A percentile compares a stretch with the other conserved stretches of the same genome.
Evolutionary conservation across 1,140 invertebrate species (phyloP).

Genomic region (Brachystomella parvula): DNA sequence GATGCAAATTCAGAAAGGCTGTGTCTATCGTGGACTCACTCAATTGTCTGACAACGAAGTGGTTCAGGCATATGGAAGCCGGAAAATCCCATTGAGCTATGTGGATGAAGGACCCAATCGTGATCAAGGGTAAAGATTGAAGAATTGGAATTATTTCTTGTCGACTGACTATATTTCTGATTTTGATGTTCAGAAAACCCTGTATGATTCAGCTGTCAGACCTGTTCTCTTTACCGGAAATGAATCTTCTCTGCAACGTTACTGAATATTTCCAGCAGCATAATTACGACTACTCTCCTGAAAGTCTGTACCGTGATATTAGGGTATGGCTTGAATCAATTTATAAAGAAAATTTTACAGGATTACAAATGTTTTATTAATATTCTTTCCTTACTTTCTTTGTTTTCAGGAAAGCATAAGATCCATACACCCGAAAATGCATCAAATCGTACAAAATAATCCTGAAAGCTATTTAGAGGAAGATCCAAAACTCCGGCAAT

Average conservation of each 20-base stretch:
- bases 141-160: not conserved
- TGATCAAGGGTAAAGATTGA: not conserved
- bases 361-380: constrained; percentile 15
- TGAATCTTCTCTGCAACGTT: constrained; percentile 84
- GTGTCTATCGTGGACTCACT: constrained; percentile 81
- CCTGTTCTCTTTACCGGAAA: constrained; percentile 94
- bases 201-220: constrained; percentile 94
- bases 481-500: constrained; percentile 62
- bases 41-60: constrained; percentile 78
- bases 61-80: constrained; percentile 72
- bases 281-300: constrained; percentile 86
- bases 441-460: constrained; percentile 70
- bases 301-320: constrained; percentile 90
- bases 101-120: constrained; percentile 24
- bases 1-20: constrained; percentile 88
- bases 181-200: constrained; percentile 48
- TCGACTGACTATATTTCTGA: not conserved
- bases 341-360: not conserved
- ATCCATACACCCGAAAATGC: constrained; percentile 84
- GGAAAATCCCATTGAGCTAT: constrained; percentile 63
- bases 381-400: constrained; percentile 13
- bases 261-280: constrained; percentile 85
- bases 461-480: constrained; percentile 71
- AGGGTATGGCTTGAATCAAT: constrained; percentile 53
- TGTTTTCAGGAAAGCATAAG: constrained; percentile 70